phyloP scores from a whole-genome alignment of 2,797 vertebrate species.

The Rhincodon typus region DNA sequence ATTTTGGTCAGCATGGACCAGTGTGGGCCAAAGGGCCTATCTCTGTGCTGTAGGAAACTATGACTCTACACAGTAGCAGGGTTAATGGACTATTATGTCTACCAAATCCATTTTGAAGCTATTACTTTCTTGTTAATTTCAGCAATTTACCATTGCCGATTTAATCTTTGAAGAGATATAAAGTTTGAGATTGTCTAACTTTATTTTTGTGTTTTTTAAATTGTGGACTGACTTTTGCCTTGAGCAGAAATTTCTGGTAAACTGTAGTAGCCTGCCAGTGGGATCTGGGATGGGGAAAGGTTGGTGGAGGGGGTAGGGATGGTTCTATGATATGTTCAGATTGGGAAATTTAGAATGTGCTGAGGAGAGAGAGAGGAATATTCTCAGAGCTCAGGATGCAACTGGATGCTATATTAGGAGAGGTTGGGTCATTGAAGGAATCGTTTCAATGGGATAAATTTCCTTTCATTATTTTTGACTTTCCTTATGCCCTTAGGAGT shows the following conservation, averaged over 20 bases:
- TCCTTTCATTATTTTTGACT: not conserved
- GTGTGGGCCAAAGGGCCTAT: not conserved
- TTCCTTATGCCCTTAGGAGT: not conserved
- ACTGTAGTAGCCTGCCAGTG: too few relatives aligned
- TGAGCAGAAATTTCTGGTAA: too few relatives aligned
- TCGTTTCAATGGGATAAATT: not conserved
- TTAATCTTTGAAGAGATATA: not conserved
- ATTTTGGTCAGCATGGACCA: too few relatives aligned
- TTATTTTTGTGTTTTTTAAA: not conserved
- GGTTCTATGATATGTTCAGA: not conserved
- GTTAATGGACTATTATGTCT: not conserved
- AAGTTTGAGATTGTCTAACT: not conserved
- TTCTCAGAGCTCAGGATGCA: not conserved
- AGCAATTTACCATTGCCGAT: not conserved
- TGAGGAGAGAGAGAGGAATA: not conserved
- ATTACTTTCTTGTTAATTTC: not conserved
- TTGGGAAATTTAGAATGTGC: not conserved
- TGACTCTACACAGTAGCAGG: not conserved
- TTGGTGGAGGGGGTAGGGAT: too few relatives aligned
- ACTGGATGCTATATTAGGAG: not conserved
- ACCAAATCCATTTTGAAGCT: not conserved
- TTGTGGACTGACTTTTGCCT: not conserved
- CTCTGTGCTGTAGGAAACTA: too few relatives aligned
- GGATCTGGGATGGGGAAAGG: too few relatives aligned
- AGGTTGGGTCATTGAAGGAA: not conserved